A percentile compares a stretch with the other conserved stretches of the same genome.
Evolutionary conservation across 2,113 vertebrate genomes (phyloP).

Genomic region (Cisticola juncidis): DNA sequence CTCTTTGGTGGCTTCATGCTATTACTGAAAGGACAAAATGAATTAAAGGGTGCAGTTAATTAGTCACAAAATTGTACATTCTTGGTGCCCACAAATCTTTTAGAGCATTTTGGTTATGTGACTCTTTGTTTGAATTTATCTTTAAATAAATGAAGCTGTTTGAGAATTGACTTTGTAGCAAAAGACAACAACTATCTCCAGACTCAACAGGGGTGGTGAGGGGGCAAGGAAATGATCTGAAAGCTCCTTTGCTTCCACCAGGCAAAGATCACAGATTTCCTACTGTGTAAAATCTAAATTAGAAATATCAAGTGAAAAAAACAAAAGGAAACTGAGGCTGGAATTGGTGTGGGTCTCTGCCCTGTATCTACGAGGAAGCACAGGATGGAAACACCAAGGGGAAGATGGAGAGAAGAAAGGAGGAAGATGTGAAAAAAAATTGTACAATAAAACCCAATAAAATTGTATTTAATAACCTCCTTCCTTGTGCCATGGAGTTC

Average conservation of each 20-base stretch:
- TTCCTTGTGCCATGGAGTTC: not conserved
- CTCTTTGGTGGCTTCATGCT: not conserved
- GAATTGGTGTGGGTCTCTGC: not conserved
- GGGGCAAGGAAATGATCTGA: not conserved
- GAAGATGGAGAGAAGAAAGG: not conserved
- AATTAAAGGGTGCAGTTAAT: not conserved
- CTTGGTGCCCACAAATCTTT: not conserved
- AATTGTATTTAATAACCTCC: not conserved
- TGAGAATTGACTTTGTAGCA: not conserved
- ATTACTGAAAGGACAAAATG: rapidly evolving
- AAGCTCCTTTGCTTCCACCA: not conserved
- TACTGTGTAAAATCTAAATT: not conserved
- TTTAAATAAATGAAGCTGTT: not conserved
- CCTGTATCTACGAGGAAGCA: rapidly evolving
- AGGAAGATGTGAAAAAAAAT: not conserved
- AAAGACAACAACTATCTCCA: not conserved
- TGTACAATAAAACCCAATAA: not conserved
- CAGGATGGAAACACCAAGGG: not conserved
- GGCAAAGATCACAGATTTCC: not conserved
- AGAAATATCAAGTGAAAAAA: not conserved
- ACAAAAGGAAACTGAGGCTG: not conserved
- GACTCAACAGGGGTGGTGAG: not conserved
- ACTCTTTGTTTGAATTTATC: not conserved
- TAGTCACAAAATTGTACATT: not conserved
- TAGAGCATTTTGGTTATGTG: not conserved